Percentiles rank a stretch among this genome's conserved stretches.
Conservation (phyloP, 1,140 invertebrate species). For the Scaptodrosophila lebanonensis region DNA sequence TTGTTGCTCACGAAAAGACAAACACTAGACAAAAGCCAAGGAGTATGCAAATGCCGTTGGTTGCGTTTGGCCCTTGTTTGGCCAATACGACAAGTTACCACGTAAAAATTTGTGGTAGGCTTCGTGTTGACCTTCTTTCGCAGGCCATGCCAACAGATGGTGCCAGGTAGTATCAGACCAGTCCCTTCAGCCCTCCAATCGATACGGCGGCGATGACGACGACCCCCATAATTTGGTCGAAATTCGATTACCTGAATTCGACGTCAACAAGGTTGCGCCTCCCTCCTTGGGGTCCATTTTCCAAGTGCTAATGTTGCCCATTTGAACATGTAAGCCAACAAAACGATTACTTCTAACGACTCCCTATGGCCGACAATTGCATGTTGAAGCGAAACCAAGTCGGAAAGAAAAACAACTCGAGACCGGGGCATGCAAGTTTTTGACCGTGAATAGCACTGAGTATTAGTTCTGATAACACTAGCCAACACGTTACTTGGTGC, state of each 20-base stretch:
- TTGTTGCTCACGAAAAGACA: slow-evolving; percentile 38
- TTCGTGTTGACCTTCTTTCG: slow-evolving; percentile 36
- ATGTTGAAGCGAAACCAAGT: slow-evolving; percentile 32
- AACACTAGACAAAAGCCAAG: slow-evolving; percentile 47
- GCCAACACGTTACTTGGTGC: slow-evolving; percentile 10
- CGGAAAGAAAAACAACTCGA: background rate
- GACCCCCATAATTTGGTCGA: slow-evolving; percentile 34
- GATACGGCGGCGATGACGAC: slow-evolving; percentile 26
- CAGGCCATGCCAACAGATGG: slow-evolving; percentile 30
- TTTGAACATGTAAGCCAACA: slow-evolving; percentile 69
- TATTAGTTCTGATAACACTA: slow-evolving; percentile 22
- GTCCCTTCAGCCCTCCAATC: slow-evolving; percentile 25
- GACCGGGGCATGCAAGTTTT: slow-evolving; percentile 40
- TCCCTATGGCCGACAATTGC: slow-evolving; percentile 70
- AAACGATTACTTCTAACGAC: slow-evolving; percentile 74
- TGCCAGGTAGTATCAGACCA: slow-evolving; percentile 17
- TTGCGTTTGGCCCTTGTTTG: too few species aligned
- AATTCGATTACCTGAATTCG: slow-evolving; percentile 24
- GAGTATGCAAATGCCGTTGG: too few species aligned
- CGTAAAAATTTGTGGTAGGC: slow-evolving; percentile 65
- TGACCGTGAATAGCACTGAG: slow-evolving; percentile 55
- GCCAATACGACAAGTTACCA: too few species aligned
- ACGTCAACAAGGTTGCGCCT: slow-evolving; percentile 57
- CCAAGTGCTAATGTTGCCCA: slow-evolving; percentile 65
- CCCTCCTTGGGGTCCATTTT: slow-evolving; percentile 21